These are phyloP conservation scores for Tyto alba DNA, from an alignment of 2,113 vertebrate genomes.

Conservation along the genomic window DNA sequence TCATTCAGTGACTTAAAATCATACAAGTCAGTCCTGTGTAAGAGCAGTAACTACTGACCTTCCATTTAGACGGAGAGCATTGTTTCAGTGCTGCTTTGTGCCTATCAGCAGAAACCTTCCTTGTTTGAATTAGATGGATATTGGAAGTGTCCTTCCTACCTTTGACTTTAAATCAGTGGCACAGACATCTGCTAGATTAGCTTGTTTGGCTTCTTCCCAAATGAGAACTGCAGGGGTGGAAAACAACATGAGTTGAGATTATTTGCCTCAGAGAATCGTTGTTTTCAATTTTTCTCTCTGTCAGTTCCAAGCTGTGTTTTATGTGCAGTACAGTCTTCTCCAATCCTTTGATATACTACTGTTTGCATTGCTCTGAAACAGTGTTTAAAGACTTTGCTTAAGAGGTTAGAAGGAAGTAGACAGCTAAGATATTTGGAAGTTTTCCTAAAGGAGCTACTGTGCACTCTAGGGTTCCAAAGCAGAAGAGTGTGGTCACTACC, in stretches of 20 bases:
- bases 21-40: background rate
- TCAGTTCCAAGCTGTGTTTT: slow-evolving; percentile 42
- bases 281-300: slow-evolving; percentile 45
- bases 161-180: slow-evolving; percentile 42
- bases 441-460: background rate
- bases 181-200: slow-evolving; percentile 27
- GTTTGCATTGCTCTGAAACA: slow-evolving; percentile 15
- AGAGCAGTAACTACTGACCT: background rate
- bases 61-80: background rate
- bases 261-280: slow-evolving; percentile 44
- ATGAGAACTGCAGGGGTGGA: slow-evolving; percentile 36
- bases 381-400: background rate
- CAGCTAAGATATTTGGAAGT: background rate
- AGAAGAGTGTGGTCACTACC: background rate
- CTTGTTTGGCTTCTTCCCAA: slow-evolving; percentile 15
- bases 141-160: slow-evolving; percentile 34
- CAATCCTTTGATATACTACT: background rate
- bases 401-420: background rate
- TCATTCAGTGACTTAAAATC: background rate
- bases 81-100: background rate
- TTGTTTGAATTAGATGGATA: slow-evolving; percentile 2
- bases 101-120: background rate
- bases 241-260: slow-evolving; percentile 28
- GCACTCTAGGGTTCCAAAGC: background rate
- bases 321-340: background rate